Evolutionary conservation across 2,888 invertebrate species (phyloP).

Genomic region (Chymomyza amoena): DNA sequence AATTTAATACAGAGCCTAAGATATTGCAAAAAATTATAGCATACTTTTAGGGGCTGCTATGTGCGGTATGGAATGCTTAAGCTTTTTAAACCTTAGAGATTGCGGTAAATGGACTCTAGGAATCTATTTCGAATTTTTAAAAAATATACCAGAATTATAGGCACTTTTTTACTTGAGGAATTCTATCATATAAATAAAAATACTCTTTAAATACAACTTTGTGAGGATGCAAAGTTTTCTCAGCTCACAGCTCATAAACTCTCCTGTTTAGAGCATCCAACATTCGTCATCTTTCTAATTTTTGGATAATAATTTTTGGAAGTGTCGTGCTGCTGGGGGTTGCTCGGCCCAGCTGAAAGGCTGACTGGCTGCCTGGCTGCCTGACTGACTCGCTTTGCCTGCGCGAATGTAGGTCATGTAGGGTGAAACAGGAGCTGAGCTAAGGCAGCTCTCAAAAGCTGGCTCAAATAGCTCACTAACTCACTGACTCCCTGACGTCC

Average conservation of each 20-base stretch:
- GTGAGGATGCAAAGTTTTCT: not conserved
- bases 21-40: too few species aligned
- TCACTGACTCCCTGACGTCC: not conserved
- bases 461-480: not conserved
- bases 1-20: too few species aligned
- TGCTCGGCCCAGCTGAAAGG: not conserved
- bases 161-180: too few species aligned
- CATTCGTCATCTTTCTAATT: not conserved
- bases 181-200: too few species aligned
- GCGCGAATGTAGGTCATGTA: conserved; percentile 64
- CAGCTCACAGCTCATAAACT: not conserved
- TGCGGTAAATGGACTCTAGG: too few species aligned
- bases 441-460: not conserved
- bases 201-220: too few species aligned
- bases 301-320: not conserved
- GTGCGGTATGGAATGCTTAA: too few species aligned
- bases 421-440: conserved; percentile 19
- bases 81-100: too few species aligned
- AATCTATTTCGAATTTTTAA: too few species aligned
- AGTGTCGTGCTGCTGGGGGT: not conserved
- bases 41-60: too few species aligned
- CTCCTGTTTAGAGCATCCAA: not conserved
- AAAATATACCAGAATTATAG: too few species aligned
- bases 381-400: conserved; percentile 55
- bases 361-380: not conserved